phyloP scores from a whole-genome alignment of 2,113 vertebrate genomes.

The Pomatorhinus ruficollis region DNA sequence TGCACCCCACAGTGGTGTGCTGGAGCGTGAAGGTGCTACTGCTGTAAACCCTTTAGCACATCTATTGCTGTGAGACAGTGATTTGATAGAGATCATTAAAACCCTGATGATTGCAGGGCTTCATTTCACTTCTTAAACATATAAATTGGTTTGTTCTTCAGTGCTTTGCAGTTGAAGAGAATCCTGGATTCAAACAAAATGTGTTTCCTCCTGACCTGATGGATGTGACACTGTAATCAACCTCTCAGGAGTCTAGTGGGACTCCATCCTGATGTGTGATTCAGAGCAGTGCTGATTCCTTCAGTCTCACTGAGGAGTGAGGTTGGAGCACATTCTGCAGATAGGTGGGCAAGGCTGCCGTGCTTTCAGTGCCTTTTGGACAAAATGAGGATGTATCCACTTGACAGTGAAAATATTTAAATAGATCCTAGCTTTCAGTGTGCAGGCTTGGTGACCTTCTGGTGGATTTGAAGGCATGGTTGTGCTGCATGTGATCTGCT shows the following conservation, averaged over 20 bases:
- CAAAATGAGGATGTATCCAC: background rate
- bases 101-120: background rate
- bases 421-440: background rate
- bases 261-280: background rate
- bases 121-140: background rate
- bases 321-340: background rate
- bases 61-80: background rate
- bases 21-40: background rate
- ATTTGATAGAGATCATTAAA: background rate
- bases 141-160: background rate
- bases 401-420: background rate
- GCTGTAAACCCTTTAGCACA: background rate
- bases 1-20: background rate
- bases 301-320: background rate
- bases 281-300: conserved; percentile 18
- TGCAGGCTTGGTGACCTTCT: background rate
- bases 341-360: background rate
- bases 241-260: background rate
- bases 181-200: background rate
- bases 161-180: background rate
- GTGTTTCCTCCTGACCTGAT: background rate
- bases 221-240: background rate
- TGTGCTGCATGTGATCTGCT: background rate
- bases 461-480: background rate
- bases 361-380: background rate